These are phyloP conservation scores for Liasis olivaceus DNA, from an alignment of 2,797 vertebrate species.

Conservation along the genomic window DNA sequence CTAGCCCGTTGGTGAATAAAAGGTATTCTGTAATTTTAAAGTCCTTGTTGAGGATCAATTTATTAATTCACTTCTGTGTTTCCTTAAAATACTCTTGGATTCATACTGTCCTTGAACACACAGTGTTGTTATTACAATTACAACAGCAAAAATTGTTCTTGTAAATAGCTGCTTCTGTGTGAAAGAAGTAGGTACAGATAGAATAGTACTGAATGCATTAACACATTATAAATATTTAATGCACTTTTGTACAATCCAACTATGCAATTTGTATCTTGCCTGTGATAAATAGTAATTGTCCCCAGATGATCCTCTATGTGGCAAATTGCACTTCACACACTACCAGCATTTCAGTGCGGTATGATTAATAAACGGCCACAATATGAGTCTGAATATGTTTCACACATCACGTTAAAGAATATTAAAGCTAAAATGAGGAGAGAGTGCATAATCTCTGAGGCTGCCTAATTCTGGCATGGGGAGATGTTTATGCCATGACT, in stretches of 20 bases:
- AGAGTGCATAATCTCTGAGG: neutral
- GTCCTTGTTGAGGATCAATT: neutral
- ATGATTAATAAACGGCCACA: neutral
- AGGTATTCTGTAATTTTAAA: neutral
- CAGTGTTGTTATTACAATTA: neutral
- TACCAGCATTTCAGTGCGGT: no score
- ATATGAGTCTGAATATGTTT: neutral
- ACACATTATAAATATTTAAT: neutral
- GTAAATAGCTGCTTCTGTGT: neutral
- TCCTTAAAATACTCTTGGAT: neutral
- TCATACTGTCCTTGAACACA: neutral
- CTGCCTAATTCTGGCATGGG: neutral
- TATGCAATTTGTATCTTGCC: neutral
- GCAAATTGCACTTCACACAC: neutral
- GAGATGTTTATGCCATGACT: neutral
- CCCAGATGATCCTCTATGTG: neutral
- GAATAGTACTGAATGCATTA: neutral
- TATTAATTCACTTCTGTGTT: neutral
- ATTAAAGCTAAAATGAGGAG: neutral
- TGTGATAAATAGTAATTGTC: neutral
- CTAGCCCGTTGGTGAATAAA: slow-evolving; percentile 1
- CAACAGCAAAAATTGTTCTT: neutral
- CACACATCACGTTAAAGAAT: neutral
- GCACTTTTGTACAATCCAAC: neutral
- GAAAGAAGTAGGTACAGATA: neutral